Conservation (phyloP, 2,113 vertebrate genomes). For the Triplophysa rosa region DNA sequence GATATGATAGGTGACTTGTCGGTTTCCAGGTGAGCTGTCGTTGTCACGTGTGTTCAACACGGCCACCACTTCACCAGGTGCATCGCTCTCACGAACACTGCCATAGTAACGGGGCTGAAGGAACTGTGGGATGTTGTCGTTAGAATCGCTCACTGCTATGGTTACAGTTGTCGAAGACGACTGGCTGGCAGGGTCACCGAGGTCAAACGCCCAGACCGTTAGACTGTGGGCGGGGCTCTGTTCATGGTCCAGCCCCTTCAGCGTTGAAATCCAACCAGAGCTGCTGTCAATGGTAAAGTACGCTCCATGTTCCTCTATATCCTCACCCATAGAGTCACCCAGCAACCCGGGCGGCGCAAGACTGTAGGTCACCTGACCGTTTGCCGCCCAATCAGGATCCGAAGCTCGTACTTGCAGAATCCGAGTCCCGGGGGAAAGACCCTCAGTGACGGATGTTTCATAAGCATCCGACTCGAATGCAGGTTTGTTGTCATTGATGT, state of each 20-base stretch:
- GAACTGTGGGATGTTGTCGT: slow-evolving; percentile 89
- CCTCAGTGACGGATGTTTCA: slow-evolving; percentile 88
- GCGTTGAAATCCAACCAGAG: slow-evolving; percentile 92
- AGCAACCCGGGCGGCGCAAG: slow-evolving; percentile 71
- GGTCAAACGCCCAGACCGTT: slow-evolving; percentile 88
- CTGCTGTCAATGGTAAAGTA: slow-evolving; percentile 88
- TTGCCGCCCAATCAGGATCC: slow-evolving; percentile 88
- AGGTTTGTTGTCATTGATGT: slow-evolving; percentile 95
- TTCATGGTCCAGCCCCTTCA: slow-evolving; percentile 91
- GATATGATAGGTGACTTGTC: slow-evolving; percentile 96
- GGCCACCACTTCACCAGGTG: slow-evolving; percentile 92
- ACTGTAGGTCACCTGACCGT: slow-evolving; percentile 91
- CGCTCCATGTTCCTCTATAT: slow-evolving; percentile 72
- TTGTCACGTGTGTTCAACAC: slow-evolving; percentile 91
- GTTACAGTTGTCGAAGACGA: slow-evolving; percentile 85
- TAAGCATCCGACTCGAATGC: slow-evolving; percentile 84
- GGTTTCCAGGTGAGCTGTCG: slow-evolving; percentile 87
- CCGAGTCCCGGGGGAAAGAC: slow-evolving; percentile 85
- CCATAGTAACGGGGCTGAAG: slow-evolving; percentile 85
- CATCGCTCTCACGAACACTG: slow-evolving; percentile 87
- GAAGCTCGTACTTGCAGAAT: slow-evolving; percentile 86
- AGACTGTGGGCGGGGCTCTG: slow-evolving; percentile 83
- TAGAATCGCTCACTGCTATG: slow-evolving; percentile 88
- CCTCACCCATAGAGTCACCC: slow-evolving; percentile 60
- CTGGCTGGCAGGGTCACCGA: slow-evolving; percentile 86